Conservation (phyloP, 2,888 invertebrate species). For the Eucriotettix oculatus region DNA sequence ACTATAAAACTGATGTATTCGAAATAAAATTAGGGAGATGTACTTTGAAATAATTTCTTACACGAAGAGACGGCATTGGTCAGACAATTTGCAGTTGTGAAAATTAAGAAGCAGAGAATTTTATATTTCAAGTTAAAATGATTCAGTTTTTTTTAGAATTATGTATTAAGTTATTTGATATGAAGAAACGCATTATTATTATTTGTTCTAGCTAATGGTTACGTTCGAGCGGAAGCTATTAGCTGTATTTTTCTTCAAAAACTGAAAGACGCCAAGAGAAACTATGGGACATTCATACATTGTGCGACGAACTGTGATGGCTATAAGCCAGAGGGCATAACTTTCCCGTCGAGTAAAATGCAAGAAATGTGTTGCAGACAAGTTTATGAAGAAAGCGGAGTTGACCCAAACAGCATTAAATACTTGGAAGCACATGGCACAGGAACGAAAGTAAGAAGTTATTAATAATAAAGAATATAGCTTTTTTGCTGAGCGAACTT, state of each 20-base stretch:
- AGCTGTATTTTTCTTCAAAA: constrained; percentile 70
- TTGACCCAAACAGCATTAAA: constrained; percentile 65
- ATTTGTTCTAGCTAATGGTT: constrained; percentile 48
- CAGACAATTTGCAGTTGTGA: too few relatives aligned
- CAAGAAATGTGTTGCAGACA: constrained; percentile 67
- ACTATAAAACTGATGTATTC: too few relatives aligned
- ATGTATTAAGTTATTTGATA: too few relatives aligned
- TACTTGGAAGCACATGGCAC: constrained; percentile 98
- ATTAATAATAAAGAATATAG: too few relatives aligned
- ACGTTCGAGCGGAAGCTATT: constrained; percentile 79
- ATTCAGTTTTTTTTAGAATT: too few relatives aligned
- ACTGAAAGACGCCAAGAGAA: constrained; percentile 51
- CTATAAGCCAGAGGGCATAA: constrained; percentile 75
- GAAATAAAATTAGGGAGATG: too few relatives aligned
- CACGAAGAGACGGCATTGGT: too few relatives aligned
- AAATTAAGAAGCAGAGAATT: too few relatives aligned
- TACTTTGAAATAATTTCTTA: too few relatives aligned
- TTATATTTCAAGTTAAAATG: too few relatives aligned
- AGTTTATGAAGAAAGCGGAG: constrained; percentile 65
- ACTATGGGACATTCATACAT: constrained; percentile 74
- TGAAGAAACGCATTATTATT: too few relatives aligned
- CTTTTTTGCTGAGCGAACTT: too few relatives aligned
- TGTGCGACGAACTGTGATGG: constrained; percentile 89
- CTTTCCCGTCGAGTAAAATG: constrained; percentile 63
- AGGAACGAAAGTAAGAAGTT: constrained; percentile 61